Evolutionary conservation across 2,888 invertebrate species (phyloP).

Genomic region (Eupithecia tripunctaria): DNA sequence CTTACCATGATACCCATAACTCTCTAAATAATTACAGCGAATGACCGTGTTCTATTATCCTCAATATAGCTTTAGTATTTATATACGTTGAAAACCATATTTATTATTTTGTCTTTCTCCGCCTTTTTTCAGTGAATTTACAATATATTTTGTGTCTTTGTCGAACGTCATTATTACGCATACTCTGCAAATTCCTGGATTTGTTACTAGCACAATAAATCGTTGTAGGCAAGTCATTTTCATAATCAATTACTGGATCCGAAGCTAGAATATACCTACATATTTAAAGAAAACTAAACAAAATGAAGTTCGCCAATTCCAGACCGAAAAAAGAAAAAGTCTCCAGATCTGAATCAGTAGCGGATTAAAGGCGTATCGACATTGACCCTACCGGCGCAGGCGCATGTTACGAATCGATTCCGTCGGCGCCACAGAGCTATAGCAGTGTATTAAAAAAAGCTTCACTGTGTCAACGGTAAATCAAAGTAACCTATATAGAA

Average conservation of each 20-base stretch:
- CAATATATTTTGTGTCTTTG: background rate
- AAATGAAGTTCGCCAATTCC: background rate
- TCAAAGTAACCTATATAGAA: background rate
- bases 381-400: slow-evolving; percentile 78
- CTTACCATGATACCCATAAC: slow-evolving; percentile 43
- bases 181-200: too few species aligned
- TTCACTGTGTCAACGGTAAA: slow-evolving; percentile 18
- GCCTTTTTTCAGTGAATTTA: background rate
- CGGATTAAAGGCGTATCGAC: slow-evolving; percentile 76
- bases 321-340: slow-evolving; percentile 24
- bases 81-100: background rate
- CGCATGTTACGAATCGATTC: slow-evolving; percentile 79
- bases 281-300: background rate
- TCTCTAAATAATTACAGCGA: slow-evolving; percentile 39
- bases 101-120: background rate
- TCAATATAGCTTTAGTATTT: slow-evolving; percentile 7
- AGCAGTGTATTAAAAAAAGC: slow-evolving; percentile 11
- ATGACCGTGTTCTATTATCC: slow-evolving; percentile 24
- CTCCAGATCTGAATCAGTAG: slow-evolving; percentile 66
- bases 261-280: too few species aligned
- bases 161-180: background rate
- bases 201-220: background rate
- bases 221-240: background rate
- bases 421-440: slow-evolving; percentile 19
- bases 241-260: background rate